Evolutionary conservation across 23 tunicate genomes (phyloP).

Genomic region (Pegea sp.): DNA sequence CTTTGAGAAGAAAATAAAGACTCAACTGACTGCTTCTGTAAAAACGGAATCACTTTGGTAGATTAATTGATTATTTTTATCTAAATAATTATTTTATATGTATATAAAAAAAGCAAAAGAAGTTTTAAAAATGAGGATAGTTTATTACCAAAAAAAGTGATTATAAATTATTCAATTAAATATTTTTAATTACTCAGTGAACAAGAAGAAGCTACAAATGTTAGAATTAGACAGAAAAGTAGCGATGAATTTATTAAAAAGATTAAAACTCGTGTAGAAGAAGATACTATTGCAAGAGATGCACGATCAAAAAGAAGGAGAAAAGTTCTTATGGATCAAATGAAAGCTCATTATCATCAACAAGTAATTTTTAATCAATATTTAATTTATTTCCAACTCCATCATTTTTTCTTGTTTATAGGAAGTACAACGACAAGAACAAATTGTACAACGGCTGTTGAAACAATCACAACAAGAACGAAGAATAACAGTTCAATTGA

Average conservation of each 20-base stretch:
- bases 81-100: no score
- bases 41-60: no score
- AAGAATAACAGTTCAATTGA: constrained; percentile 69
- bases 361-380: constrained; percentile 4
- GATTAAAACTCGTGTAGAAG: constrained; percentile 58
- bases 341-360: constrained; percentile 88
- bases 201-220: constrained; percentile 7
- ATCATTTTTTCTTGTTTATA: not conserved
- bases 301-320: constrained; percentile 81
- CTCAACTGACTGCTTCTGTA: constrained; percentile 28
- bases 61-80: no score
- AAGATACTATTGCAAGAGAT: constrained; percentile 66
- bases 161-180: no score
- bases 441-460: constrained; percentile 75
- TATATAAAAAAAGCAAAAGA: no score
- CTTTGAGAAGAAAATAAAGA: constrained; percentile 65
- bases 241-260: constrained; percentile 47
- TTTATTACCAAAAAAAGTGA: no score
- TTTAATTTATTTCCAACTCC: not conserved
- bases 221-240: no score
- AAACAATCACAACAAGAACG: constrained; percentile 81
- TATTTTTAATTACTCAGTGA: no score
- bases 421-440: constrained; percentile 77
- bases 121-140: no score
- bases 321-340: constrained; percentile 84